Evolutionary conservation across 2,888 invertebrate species (phyloP).

Genomic region (Agrotis puta): DNA sequence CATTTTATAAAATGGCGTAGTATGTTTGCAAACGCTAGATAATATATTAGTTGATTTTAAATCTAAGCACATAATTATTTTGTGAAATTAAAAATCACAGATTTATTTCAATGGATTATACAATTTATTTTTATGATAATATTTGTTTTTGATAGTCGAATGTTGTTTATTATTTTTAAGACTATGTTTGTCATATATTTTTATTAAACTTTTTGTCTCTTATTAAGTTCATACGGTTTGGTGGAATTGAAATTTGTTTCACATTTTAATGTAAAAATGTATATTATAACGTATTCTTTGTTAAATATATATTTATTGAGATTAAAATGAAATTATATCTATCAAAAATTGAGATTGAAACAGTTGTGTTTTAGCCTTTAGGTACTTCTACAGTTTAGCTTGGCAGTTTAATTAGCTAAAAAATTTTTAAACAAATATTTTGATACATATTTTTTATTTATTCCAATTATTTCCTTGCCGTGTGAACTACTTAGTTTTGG

Average conservation of each 20-base stretch:
- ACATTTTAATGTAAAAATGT: not conserved
- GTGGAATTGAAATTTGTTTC: not conserved
- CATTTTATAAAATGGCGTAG: not conserved
- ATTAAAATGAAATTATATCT: slow-evolving; percentile 10
- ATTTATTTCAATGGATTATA: slow-evolving; percentile 39
- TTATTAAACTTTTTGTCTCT: slow-evolving; percentile 25
- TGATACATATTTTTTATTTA: slow-evolving; percentile 12
- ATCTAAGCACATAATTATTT: slow-evolving; percentile 26
- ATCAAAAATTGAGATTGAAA: slow-evolving; percentile 9
- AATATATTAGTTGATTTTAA: slow-evolving; percentile 22
- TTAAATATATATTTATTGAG: not conserved
- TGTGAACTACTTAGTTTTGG: slow-evolving; percentile 22
- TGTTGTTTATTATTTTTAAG: slow-evolving; percentile 52
- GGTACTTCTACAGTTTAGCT: not conserved
- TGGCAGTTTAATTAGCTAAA: too few relatives aligned
- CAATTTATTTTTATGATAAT: slow-evolving; percentile 53
- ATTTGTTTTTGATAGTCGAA: slow-evolving; percentile 46
- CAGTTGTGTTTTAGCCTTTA: slow-evolving; percentile 5
- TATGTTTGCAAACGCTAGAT: slow-evolving; percentile 23
- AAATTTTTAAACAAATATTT: not conserved
- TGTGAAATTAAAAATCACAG: slow-evolving; percentile 28
- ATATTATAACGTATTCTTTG: not conserved
- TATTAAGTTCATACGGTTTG: slow-evolving; percentile 35
- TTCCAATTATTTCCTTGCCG: slow-evolving; percentile 17
- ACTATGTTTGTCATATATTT: slow-evolving; percentile 35